Evolutionary conservation across 1,140 invertebrate genomes (phyloP).

Genomic region (Apis dorsata): DNA sequence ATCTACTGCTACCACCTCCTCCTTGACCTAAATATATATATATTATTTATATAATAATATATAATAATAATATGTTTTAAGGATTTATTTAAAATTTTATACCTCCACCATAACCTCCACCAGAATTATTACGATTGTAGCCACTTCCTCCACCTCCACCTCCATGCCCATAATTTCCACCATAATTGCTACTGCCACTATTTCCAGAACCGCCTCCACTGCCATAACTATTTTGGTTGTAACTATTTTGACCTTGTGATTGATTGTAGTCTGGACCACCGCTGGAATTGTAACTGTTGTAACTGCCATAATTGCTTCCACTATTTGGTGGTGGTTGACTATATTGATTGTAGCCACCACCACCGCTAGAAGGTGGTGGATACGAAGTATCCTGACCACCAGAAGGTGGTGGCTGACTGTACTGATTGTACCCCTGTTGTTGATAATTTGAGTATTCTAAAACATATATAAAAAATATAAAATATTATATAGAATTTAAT

Average conservation of each 20-base stretch:
- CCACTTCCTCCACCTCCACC: conserved; percentile 75
- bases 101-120: conserved; percentile 67
- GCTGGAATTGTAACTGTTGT: conserved; percentile 69
- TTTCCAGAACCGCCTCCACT: conserved; percentile 76
- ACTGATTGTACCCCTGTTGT: conserved; percentile 75
- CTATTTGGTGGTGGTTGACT: conserved; percentile 75
- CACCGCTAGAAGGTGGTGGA: conserved; percentile 71
- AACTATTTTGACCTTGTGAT: conserved; percentile 74
- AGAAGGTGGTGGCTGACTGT: conserved; percentile 72
- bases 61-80: not conserved
- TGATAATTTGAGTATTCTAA: conserved; percentile 77
- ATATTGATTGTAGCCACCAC: conserved; percentile 71
- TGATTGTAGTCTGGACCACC: conserved; percentile 72
- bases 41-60: not conserved
- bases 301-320: conserved; percentile 73
- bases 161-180: conserved; percentile 68
- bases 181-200: conserved; percentile 64
- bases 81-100: not conserved
- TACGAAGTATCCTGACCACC: conserved; percentile 74
- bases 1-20: conserved; percentile 74
- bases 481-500: not conserved
- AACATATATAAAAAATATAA: conserved; percentile 25
- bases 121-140: conserved; percentile 35
- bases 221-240: conserved; percentile 79
- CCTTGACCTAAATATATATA: conserved; percentile 51